Conservation (phyloP, 2,113 vertebrate genomes). For the Sinosuthora webbiana region DNA sequence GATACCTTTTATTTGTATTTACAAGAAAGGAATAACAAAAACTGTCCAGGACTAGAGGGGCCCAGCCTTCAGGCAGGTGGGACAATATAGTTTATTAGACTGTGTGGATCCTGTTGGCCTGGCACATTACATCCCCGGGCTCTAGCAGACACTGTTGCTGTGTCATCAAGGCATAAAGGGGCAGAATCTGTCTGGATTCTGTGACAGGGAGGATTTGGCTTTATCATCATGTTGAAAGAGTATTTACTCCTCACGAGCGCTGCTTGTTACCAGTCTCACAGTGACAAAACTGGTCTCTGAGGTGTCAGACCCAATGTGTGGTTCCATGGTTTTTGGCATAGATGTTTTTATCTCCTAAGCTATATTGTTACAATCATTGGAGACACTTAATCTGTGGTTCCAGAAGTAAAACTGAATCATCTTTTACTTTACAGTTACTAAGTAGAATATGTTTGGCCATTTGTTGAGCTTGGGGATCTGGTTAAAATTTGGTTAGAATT, state of each 20-base stretch:
- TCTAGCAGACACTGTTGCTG: fast-evolving
- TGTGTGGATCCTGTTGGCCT: background rate
- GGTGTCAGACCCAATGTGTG: background rate
- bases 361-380: background rate
- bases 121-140: too few relatives aligned
- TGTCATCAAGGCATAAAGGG: background rate
- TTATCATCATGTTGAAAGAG: background rate
- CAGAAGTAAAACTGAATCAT: background rate
- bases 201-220: background rate
- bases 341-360: background rate
- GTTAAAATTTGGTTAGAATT: background rate
- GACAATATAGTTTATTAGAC: background rate
- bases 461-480: background rate
- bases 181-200: background rate
- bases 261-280: background rate
- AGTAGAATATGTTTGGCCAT: background rate
- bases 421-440: background rate
- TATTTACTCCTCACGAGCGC: background rate
- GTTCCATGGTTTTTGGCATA: background rate
- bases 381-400: background rate
- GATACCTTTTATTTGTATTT: background rate
- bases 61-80: background rate
- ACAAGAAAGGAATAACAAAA: background rate
- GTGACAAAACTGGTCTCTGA: background rate
- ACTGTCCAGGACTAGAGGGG: too few relatives aligned